These are phyloP conservation scores for Malurus melanocephalus DNA, from an alignment of 2,113 vertebrate genomes.

Conservation along the genomic window DNA sequence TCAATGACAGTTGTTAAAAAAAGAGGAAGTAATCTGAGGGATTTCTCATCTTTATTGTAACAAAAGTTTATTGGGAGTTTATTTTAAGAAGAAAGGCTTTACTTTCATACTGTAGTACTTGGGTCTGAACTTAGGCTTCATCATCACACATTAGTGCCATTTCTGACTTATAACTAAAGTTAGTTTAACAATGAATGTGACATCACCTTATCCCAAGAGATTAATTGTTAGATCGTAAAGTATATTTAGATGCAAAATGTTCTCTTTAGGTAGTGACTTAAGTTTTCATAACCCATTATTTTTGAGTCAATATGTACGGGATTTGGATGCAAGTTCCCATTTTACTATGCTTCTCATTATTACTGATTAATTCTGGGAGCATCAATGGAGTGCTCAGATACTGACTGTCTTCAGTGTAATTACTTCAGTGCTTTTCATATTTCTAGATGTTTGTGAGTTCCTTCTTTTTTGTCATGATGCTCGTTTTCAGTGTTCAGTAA, in stretches of 20 bases:
- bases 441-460: background rate
- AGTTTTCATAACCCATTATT: background rate
- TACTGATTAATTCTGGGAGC: background rate
- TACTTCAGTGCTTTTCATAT: background rate
- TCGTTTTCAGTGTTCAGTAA: background rate
- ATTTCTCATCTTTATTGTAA: background rate
- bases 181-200: background rate
- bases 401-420: background rate
- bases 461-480: background rate
- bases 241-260: background rate
- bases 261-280: background rate
- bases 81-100: background rate
- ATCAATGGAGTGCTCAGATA: background rate
- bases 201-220: background rate
- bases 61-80: background rate
- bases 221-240: background rate
- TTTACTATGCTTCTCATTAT: background rate
- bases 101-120: background rate
- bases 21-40: background rate
- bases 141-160: background rate
- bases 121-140: background rate
- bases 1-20: background rate
- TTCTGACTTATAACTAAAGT: background rate
- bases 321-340: background rate
- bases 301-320: background rate